These are phyloP conservation scores for Gymnocypris eckloni DNA, from an alignment of 2,797 vertebrate species.

Conservation along the genomic window DNA sequence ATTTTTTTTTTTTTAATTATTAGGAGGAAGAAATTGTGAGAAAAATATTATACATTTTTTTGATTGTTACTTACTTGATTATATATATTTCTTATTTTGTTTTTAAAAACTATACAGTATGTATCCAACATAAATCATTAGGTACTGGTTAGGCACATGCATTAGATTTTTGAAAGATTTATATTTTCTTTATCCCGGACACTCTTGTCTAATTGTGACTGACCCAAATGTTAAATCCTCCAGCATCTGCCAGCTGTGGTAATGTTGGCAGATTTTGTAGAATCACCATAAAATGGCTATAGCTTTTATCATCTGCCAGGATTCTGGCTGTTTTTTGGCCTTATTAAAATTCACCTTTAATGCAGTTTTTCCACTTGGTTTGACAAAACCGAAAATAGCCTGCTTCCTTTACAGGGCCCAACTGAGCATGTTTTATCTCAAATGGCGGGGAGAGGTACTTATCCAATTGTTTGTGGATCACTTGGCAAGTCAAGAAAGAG, in stretches of 20 bases:
- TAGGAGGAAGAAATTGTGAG: background rate
- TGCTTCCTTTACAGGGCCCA: conserved; percentile 40
- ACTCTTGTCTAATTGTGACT: conserved; percentile 6
- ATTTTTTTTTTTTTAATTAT: background rate
- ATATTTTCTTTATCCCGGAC: background rate
- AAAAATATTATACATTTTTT: too few species aligned
- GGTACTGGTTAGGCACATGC: background rate
- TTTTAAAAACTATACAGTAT: background rate
- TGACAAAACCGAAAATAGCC: conserved; percentile 54
- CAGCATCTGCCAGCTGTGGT: conserved; percentile 10
- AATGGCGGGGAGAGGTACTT: conserved; percentile 15
- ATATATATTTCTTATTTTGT: background rate
- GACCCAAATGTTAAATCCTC: conserved; percentile 14
- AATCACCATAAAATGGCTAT: background rate
- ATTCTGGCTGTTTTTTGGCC: conserved; percentile 26
- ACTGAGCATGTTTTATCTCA: conserved; percentile 24
- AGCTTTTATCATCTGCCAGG: conserved; percentile 41
- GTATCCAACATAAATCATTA: background rate
- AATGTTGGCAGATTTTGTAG: background rate
- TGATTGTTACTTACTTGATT: too few species aligned
- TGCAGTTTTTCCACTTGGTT: conserved; percentile 49
- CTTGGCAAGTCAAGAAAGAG: conserved; percentile 48
- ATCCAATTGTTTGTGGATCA: conserved; percentile 52
- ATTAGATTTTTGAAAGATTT: background rate
- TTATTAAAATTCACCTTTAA: conserved; percentile 51